Evolutionary conservation across 2,888 invertebrate species (phyloP).

Genomic region (Patella depressa): DNA sequence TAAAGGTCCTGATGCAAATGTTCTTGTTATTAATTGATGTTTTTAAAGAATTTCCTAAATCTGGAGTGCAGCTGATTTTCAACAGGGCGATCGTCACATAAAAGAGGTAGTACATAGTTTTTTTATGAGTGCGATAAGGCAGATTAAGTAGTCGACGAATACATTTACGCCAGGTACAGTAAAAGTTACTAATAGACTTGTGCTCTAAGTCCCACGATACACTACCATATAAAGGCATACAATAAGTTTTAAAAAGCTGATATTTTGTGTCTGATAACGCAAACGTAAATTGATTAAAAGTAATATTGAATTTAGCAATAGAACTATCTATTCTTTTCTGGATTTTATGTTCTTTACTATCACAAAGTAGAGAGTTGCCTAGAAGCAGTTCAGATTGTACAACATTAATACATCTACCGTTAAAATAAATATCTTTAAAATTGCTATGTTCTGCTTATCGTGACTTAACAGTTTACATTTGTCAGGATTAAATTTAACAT

Average conservation of each 20-base stretch:
- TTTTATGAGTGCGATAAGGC: neutral
- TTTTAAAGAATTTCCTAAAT: too few species aligned
- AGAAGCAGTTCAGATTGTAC: too few species aligned
- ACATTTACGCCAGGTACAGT: neutral
- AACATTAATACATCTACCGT: too few species aligned
- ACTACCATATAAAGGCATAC: constrained; percentile 10
- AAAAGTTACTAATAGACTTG: neutral
- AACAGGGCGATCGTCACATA: neutral
- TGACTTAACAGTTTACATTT: too few species aligned
- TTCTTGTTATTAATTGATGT: too few species aligned
- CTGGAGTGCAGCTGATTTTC: too few species aligned
- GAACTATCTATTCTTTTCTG: neutral
- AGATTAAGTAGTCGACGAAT: constrained; percentile 1
- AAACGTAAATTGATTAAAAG: neutral
- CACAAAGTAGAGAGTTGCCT: neutral
- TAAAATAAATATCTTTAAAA: too few species aligned
- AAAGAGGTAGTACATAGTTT: neutral
- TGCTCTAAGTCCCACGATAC: neutral
- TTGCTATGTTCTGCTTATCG: too few species aligned
- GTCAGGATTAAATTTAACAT: too few species aligned
- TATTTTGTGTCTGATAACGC: neutral
- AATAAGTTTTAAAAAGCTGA: neutral
- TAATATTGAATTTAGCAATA: neutral
- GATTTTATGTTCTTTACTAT: neutral
- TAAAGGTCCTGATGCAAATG: too few species aligned